Evolutionary conservation across 2,888 invertebrate genomes (phyloP).

Genomic region (Antitype chi): DNA sequence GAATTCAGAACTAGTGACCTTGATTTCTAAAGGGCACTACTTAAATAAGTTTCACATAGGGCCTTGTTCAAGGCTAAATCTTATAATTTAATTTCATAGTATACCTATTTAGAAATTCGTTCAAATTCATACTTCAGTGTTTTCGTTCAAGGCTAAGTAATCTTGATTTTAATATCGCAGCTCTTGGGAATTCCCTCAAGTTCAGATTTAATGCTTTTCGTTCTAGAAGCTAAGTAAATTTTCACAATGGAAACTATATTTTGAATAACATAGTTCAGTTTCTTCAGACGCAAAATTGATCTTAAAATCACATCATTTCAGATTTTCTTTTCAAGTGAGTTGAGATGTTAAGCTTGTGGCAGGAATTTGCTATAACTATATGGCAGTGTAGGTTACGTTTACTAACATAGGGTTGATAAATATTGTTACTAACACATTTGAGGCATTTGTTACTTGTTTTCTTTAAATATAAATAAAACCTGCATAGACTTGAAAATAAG

Average conservation of each 20-base stretch:
- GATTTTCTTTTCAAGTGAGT: not conserved
- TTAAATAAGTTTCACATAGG: slow-evolving; percentile 31
- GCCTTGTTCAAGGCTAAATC: slow-evolving; percentile 23
- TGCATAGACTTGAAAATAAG: not conserved
- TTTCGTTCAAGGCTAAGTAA: slow-evolving; percentile 4
- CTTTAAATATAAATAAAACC: too few species aligned
- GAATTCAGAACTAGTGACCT: slow-evolving; percentile 41
- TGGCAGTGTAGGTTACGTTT: too few species aligned
- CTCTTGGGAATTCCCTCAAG: slow-evolving; percentile 21
- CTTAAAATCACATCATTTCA: not conserved
- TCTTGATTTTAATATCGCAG: slow-evolving; percentile 31
- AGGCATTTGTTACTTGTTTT: too few species aligned
- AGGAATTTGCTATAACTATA: too few species aligned
- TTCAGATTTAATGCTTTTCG: slow-evolving; percentile 3
- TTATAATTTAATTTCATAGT: slow-evolving; percentile 18
- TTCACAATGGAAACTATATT: not conserved
- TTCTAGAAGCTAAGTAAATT: not conserved
- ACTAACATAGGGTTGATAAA: too few species aligned
- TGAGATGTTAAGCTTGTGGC: too few species aligned
- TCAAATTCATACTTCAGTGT: slow-evolving; percentile 28
- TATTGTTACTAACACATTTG: too few species aligned
- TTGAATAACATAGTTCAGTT: not conserved
- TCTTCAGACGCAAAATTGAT: too few species aligned
- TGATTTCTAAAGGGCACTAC: slow-evolving; percentile 27
- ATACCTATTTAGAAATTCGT: slow-evolving; percentile 8